These are phyloP conservation scores for Caerostris darwini DNA, from an alignment of 1,140 invertebrate species.

Conservation along the genomic window DNA sequence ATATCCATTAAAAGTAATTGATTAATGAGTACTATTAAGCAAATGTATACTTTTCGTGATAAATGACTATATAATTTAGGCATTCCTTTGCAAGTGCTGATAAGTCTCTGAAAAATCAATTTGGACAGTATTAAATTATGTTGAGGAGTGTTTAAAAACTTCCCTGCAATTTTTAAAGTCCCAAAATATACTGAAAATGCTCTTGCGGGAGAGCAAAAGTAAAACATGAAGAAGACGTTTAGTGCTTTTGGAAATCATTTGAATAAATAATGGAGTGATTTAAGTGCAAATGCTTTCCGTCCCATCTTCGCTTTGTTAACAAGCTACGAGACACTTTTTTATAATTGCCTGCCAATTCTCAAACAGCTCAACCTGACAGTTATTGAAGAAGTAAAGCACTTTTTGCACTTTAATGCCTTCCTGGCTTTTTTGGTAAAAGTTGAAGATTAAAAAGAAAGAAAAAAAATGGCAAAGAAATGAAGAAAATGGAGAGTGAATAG, in stretches of 20 bases:
- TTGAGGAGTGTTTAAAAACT: background rate
- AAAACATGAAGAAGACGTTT: background rate
- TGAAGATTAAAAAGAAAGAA: background rate
- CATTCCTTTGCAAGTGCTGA: too few relatives aligned
- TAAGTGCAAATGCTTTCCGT: conserved; percentile 35
- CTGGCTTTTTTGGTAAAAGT: background rate
- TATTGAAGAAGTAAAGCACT: background rate
- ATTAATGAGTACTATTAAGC: too few relatives aligned
- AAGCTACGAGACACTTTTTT: background rate
- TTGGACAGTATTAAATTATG: background rate
- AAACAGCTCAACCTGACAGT: conserved; percentile 5
- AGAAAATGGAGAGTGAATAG: too few relatives aligned
- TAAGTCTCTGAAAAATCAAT: too few relatives aligned
- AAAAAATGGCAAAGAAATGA: background rate
- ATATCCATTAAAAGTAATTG: too few relatives aligned
- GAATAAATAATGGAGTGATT: conserved; percentile 48
- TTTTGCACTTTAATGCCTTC: background rate
- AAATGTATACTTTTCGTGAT: too few relatives aligned
- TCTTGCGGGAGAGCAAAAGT: background rate
- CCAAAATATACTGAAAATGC: background rate
- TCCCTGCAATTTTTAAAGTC: background rate
- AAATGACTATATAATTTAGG: too few relatives aligned
- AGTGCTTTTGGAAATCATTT: background rate
- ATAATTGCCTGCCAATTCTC: background rate
- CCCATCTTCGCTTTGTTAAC: background rate